Evolutionary conservation across 2,113 vertebrate species (phyloP), one percentile per base, ranked within the genome.

Genomic region (Psephotus haematonotus): DNA sequence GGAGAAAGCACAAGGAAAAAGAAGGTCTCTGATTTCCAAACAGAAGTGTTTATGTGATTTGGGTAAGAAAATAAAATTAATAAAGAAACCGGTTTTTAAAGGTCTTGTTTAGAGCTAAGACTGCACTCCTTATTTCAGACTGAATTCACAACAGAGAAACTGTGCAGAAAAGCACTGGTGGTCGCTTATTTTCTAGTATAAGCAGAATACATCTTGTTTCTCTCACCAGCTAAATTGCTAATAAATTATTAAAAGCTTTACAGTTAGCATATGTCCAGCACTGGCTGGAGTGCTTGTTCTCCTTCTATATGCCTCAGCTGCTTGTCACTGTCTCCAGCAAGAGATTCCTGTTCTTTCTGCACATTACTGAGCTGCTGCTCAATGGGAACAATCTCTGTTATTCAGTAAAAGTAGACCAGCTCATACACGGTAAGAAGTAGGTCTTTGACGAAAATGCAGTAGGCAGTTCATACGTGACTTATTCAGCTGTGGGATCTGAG

Each of bases 341-440:
- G 70, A 69, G 27, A 52, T 33, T 69, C 44, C 46, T 72, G 27
- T 47, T 49, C 41, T 31, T 47, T 43, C 67, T 25, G 6, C 6
- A 1, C 1, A 6, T 64, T 18, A 9, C 3, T 2, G 57, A 69
- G 59, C 35, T 35, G 33, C 1, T 2, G 2, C 31, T 43, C 53
- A 12, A 1, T 15, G 50, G 31, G 43, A 80, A 9, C 19, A 70
- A 13, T n/a, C 50, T 16, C n/a, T 2, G 64, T 55, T 28, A 47
- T 27, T 70, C 29, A 43, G 8, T 9, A 7, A 20, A 55, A 82
- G 64, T 1, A 75, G 14, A 90, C 8, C 37, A 55, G 46, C 3
- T 47, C 75, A 82, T 18, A 49, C 17, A 35, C 67, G 74, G 67
- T 39, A 11, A 62, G 83, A 94, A 64, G 15, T 25, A 64, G 17